phyloP scores from a whole-genome alignment of 2,113 vertebrate species.

The Mohoua ochrocephala region DNA sequence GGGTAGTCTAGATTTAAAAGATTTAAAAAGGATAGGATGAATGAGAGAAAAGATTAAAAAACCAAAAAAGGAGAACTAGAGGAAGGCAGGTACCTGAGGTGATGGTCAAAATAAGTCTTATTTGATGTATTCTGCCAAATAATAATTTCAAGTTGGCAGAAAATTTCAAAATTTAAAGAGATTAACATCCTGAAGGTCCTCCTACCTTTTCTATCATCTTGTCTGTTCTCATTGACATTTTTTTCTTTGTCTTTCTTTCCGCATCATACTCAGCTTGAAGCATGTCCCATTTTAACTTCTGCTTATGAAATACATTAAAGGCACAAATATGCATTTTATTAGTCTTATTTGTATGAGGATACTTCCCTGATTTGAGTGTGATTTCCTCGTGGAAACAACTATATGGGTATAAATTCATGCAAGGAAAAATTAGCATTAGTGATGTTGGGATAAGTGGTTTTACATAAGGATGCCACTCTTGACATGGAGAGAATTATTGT shows the following conservation, averaged over 20 bases:
- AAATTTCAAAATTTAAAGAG: neutral
- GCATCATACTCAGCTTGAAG: neutral
- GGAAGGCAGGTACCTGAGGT: neutral
- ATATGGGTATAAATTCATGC: fast-evolving
- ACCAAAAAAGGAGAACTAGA: neutral
- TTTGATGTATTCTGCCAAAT: neutral
- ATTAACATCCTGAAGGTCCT: neutral
- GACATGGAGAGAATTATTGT: neutral
- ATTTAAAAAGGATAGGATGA: neutral
- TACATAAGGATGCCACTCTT: neutral
- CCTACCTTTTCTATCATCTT: neutral
- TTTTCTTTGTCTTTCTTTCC: neutral
- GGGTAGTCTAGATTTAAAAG: neutral
- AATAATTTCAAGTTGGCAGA: neutral
- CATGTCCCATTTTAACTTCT: neutral
- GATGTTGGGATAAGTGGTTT: neutral
- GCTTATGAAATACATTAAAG: neutral
- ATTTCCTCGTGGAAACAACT: neutral
- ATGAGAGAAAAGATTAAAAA: neutral
- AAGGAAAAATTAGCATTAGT: neutral
- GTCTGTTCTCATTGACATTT: neutral
- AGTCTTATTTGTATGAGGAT: neutral
- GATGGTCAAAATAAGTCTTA: neutral
- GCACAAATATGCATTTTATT: neutral
- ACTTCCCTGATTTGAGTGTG: neutral